A percentile compares a stretch with the other conserved stretches of the same genome.
Evolutionary conservation across 2,888 invertebrate genomes (phyloP).

Genomic region (Cheilosia vernalis): DNA sequence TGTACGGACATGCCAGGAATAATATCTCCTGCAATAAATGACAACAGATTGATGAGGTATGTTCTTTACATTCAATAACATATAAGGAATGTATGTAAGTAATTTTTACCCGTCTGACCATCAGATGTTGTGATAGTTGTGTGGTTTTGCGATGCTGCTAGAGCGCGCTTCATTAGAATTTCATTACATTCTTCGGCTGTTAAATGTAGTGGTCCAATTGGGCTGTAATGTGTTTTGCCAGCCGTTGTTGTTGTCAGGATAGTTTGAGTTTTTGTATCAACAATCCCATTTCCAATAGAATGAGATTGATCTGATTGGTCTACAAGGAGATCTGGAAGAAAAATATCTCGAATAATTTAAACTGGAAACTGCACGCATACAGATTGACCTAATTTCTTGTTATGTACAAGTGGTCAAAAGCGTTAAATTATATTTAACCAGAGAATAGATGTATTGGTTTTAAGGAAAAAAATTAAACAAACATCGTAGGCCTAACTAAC

Average conservation of each 20-base stretch:
- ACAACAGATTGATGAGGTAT: slow-evolving; percentile 67
- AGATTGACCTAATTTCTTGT: neutral
- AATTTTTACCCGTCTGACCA: slow-evolving; percentile 79
- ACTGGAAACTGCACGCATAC: slow-evolving; percentile 20
- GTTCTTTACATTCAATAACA: too few relatives aligned
- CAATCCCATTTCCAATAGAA: slow-evolving; percentile 82
- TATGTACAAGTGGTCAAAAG: neutral
- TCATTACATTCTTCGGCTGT: slow-evolving; percentile 92
- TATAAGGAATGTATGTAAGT: neutral
- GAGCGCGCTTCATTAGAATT: slow-evolving; percentile 89
- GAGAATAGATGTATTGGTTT: too few relatives aligned
- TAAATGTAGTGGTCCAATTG: slow-evolving; percentile 88
- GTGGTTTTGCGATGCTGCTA: slow-evolving; percentile 86
- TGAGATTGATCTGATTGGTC: slow-evolving; percentile 82
- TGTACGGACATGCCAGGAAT: slow-evolving; percentile 84
- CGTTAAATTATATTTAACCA: too few relatives aligned
- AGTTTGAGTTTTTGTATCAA: slow-evolving; percentile 83
- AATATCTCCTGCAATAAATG: slow-evolving; percentile 80
- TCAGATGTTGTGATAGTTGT: slow-evolving; percentile 82
- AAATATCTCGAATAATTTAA: slow-evolving; percentile 41
- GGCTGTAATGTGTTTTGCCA: slow-evolving; percentile 86
- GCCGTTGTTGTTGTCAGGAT: slow-evolving; percentile 82
- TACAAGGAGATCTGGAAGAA: slow-evolving; percentile 80
- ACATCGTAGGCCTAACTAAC: too few relatives aligned
- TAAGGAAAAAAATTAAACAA: too few relatives aligned